phyloP scores from a whole-genome alignment of 2,113 vertebrate species.

The Plestiodon gilberti region DNA sequence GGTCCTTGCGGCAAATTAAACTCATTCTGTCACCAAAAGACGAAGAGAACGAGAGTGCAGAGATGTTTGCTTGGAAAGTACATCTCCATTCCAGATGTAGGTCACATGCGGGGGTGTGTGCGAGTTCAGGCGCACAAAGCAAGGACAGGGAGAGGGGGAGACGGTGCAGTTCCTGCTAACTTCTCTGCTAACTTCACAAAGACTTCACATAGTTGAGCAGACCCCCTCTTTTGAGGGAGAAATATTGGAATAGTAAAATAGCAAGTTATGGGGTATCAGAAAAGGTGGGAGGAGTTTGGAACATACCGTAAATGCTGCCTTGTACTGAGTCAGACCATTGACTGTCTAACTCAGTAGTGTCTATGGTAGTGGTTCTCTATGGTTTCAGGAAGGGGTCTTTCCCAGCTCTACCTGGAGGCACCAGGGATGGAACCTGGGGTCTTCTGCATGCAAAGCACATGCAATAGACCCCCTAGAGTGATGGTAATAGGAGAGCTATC shows the following conservation, averaged over 20 bases:
- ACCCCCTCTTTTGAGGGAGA: background rate
- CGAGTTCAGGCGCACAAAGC: background rate
- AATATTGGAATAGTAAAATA: background rate
- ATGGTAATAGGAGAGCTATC: background rate
- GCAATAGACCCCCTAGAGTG: background rate
- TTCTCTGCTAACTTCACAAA: background rate
- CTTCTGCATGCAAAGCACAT: too few relatives aligned
- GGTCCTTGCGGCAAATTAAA: conserved; percentile 8
- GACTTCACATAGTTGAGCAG: background rate
- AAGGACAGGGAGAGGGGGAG: background rate
- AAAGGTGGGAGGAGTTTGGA: background rate
- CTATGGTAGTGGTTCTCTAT: too few relatives aligned
- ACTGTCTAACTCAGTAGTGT: too few relatives aligned
- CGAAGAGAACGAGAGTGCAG: background rate
- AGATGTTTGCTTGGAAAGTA: conserved; percentile 7
- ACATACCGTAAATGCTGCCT: too few relatives aligned
- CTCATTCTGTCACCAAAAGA: conserved; percentile 27
- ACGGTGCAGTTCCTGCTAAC: background rate
- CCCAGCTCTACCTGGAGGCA: too few relatives aligned
- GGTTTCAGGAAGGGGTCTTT: too few relatives aligned
- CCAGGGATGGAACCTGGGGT: too few relatives aligned
- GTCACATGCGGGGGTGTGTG: conserved; percentile 3
- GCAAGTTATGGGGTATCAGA: background rate
- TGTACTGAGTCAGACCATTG: too few relatives aligned
- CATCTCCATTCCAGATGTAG: conserved; percentile 11